Percentiles rank a stretch among this genome's conserved stretches.
These are phyloP conservation scores for Apodemia hepburni DNA, from an alignment of 2,888 invertebrate genomes.

Conservation along the genomic window DNA sequence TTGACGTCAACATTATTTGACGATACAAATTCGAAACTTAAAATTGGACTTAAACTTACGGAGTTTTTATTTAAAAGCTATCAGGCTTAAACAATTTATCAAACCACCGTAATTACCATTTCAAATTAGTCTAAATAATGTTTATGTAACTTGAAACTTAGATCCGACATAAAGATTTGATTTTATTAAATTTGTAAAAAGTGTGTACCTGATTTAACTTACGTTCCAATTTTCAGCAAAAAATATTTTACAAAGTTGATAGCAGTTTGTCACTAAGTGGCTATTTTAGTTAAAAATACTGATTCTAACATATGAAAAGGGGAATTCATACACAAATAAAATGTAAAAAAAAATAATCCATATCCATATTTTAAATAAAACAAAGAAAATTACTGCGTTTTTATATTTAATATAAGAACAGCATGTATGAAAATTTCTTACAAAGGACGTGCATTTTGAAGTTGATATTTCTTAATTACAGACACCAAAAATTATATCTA, in stretches of 20 bases:
- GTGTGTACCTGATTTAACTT: neutral
- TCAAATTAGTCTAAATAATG: no score
- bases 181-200: neutral
- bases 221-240: neutral
- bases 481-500: conserved; percentile 12
- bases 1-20: no score
- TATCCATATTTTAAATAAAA: neutral
- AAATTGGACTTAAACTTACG: no score
- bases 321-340: neutral
- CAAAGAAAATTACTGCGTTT: conserved; percentile 4
- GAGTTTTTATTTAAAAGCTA: no score
- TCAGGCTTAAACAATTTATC: no score
- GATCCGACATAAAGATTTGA: neutral
- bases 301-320: neutral
- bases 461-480: neutral
- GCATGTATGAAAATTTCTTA: neutral
- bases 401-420: conserved; percentile 5
- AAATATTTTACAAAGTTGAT: no score
- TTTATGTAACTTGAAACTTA: no score
- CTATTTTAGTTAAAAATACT: no score
- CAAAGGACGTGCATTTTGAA: neutral
- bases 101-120: no score
- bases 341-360: neutral
- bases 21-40: no score
- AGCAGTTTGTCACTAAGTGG: no score